Base-by-base conservation (phyloP, 2,113 vertebrate genomes). In the Pachyramphus minor region DNA sequence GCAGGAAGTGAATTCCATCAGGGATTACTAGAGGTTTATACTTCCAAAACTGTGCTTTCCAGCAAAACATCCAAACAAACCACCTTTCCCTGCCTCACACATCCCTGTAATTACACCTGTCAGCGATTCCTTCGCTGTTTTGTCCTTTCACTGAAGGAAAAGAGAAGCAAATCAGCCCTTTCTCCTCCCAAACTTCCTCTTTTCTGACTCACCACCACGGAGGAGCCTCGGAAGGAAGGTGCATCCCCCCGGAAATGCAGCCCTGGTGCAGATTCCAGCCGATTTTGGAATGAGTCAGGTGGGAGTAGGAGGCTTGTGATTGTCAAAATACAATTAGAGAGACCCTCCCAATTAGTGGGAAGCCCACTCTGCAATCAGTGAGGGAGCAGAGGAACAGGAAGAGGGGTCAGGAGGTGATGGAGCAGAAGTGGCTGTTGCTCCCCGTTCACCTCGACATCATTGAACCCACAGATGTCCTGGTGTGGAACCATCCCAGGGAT, bases 1-100 rank as follows among this genome's bases (percentile, higher is more conserved):
- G 12, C 66, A 82, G 58, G 82, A 73, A 94, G 37, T 19, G 52
- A 31, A 59, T 64, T 72, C n/a, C 33, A 2, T 44, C 71, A 68
- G 35, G 42, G 23, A 23, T 69, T 91, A 45, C 78, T 87, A 23
- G 74, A 67, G 59, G 14, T 14, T 66, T 71, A 23, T 28, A 6
- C 52, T 80, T 90, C 64, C 81, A 59, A 76, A 71, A 27, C 2
- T 14, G 8, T 9, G 35, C 25, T 63, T 94, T 81, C 64, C 53
- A 90, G 52, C 68, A 67, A 90, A 96, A 68, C 59, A 45, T 16
- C 35, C 66, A 79, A 94, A 85, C 84, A 92, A 91, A 85, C 35
- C 85, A 56, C 63, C 67, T 91, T 79, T 62, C 60, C 39, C 12
- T 90, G 90, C 66, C 39, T n/a, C 86, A 23, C 11, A 1, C 28